Base-by-base conservation (phyloP, 1,140 invertebrate genomes). In the Vanessa atalanta region DNA sequence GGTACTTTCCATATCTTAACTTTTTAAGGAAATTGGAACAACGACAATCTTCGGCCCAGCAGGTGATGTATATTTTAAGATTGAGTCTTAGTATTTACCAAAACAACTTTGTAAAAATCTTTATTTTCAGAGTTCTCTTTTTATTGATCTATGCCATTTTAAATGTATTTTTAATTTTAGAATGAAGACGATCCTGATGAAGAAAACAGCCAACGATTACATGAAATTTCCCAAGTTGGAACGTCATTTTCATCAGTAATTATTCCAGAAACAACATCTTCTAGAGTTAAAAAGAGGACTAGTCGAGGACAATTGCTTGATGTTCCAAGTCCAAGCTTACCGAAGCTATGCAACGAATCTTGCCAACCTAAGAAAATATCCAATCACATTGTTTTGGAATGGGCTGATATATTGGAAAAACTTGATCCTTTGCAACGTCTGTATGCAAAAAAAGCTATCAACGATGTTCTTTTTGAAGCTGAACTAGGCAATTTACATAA, bases 371-470 rank as follows among this genome's bases (percentile, higher is more conserved):
- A 51, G 2, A 65, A 23, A 2, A 71, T 70, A 51, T 68, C 37
- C n/a, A 75, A 47, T 20, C 65, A 69, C 12, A n/a, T 68, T 8
- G 69, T 69, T 1, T 4, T 71, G n/a, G 65, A 75, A 43, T 78
- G 79, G 79, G 47, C 64, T 2, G 72, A 79, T n/a, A 83, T 75
- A 65, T 63, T 83, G 13, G 75, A 74, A 12, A 74, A 60, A 50
- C 47, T 83, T 3, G 63, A 70, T 11, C 72, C 71, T n/a, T 63
- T 70, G 12, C 81, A 83, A 72, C 77, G 72, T 67, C 31, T 83
- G 20, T 81, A 74, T 12, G 81, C 81, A 8, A 76, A 83, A 37
- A 83, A 81, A 65, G 79, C 81, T 13, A 83, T 83, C 23, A 79
- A 80, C 47, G 79, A 83, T 48, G 64, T 82, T 0, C 57, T 80